Conservation (phyloP, 2,113 vertebrate genomes). For the Herpailurus yagouaroundi region DNA sequence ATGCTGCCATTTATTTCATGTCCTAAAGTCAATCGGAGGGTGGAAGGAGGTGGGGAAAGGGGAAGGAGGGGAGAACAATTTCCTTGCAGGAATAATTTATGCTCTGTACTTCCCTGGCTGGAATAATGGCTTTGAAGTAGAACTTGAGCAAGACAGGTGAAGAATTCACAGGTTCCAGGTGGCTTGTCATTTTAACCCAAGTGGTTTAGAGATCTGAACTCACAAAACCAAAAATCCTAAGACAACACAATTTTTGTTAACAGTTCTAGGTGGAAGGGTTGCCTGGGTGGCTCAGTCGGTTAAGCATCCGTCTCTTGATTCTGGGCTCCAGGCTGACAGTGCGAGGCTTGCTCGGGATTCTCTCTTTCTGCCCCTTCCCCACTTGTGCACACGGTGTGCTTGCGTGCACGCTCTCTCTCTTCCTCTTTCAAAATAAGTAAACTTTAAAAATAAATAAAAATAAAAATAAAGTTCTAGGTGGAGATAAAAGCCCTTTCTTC, state of each 20-base stretch:
- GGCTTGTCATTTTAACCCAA: neutral
- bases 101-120: neutral
- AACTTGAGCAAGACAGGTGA: neutral
- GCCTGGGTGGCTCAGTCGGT: too few relatives aligned
- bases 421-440: too few relatives aligned
- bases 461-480: neutral
- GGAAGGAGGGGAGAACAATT: neutral
- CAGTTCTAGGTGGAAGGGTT: neutral
- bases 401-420: too few relatives aligned
- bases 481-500: neutral
- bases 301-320: too few relatives aligned
- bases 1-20: neutral
- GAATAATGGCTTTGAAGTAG: neutral
- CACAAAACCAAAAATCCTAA: neutral
- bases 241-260: neutral
- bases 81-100: neutral
- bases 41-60: neutral
- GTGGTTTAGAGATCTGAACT: neutral
- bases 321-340: too few relatives aligned
- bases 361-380: too few relatives aligned
- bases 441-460: too few relatives aligned
- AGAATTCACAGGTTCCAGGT: neutral
- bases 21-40: rapidly evolving
- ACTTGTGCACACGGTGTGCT: too few relatives aligned
- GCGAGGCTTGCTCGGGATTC: too few relatives aligned